These are phyloP conservation scores for Parnassius glacialis DNA, from an alignment of 2,888 invertebrate species.

Conservation along the genomic window DNA sequence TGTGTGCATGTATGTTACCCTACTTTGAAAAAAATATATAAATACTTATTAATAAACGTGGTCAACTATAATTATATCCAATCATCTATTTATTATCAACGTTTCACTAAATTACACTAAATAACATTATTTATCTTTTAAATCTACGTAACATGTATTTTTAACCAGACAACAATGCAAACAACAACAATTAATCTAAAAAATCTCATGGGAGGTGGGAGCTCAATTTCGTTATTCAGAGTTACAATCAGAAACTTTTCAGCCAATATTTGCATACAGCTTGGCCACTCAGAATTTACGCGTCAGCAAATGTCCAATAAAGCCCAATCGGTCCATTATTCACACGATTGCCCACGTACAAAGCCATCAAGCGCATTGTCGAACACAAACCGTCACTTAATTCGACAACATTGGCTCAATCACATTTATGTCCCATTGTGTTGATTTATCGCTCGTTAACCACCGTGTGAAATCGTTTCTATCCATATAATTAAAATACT, in stretches of 20 bases:
- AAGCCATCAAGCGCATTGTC: conserved; percentile 13
- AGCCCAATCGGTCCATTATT: conserved; percentile 19
- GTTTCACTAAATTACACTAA: not conserved
- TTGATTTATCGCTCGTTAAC: conserved; percentile 21
- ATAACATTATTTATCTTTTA: not conserved
- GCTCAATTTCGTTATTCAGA: conserved; percentile 3
- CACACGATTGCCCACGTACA: conserved; percentile 21
- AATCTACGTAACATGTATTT: no score
- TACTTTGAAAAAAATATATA: no score
- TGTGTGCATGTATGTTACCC: no score
- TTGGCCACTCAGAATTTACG: conserved; percentile 1
- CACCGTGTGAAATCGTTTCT: conserved; percentile 29
- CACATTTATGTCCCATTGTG: conserved; percentile 14
- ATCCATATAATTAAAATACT: no score
- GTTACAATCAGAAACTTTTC: not conserved
- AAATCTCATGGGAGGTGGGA: conserved; percentile 18
- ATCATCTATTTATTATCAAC: not conserved
- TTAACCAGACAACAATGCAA: no score
- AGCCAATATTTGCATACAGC: conserved; percentile 10
- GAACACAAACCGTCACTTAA: conserved; percentile 28
- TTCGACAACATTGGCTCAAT: conserved; percentile 27
- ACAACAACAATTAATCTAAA: not conserved
- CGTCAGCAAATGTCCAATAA: conserved; percentile 17
- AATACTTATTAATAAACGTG: no score
- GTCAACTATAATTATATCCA: not conserved